Evolutionary conservation across 1,140 invertebrate genomes (phyloP).

Genomic region (Drosophila bifasciata): DNA sequence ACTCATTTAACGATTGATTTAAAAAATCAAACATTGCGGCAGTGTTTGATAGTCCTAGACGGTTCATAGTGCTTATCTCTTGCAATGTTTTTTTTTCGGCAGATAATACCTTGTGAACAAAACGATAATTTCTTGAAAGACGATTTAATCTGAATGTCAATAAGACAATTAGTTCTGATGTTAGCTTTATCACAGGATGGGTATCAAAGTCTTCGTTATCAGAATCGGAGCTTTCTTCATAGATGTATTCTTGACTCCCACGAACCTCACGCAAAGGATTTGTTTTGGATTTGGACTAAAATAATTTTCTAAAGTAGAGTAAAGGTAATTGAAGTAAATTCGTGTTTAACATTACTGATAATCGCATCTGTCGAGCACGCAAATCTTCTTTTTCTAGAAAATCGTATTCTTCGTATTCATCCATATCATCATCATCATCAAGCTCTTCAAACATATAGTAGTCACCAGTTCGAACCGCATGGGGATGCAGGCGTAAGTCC

Average conservation of each 20-base stretch:
- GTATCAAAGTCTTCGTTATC: slow-evolving; percentile 53
- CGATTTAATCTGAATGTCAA: slow-evolving; percentile 57
- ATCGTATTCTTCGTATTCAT: slow-evolving; percentile 59
- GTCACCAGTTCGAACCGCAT: slow-evolving; percentile 59
- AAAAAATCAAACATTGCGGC: slow-evolving; percentile 70
- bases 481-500: slow-evolving; percentile 56
- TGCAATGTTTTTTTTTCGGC: slow-evolving; percentile 69
- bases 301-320: background rate
- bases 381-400: slow-evolving; percentile 62
- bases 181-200: slow-evolving; percentile 54
- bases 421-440: slow-evolving; percentile 51
- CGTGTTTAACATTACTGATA: slow-evolving; percentile 28
- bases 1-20: slow-evolving; percentile 65
- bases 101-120: slow-evolving; percentile 66
- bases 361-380: slow-evolving; percentile 31
- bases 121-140: slow-evolving; percentile 64
- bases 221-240: slow-evolving; percentile 35
- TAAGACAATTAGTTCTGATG: slow-evolving; percentile 48
- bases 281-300: slow-evolving; percentile 25
- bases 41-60: slow-evolving; percentile 65
- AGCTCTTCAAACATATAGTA: slow-evolving; percentile 69
- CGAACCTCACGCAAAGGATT: background rate
- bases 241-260: background rate
- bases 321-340: background rate
- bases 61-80: slow-evolving; percentile 68